phyloP scores from a whole-genome alignment of 1,140 invertebrate species.

The Pseudomyrmex gracilis region DNA sequence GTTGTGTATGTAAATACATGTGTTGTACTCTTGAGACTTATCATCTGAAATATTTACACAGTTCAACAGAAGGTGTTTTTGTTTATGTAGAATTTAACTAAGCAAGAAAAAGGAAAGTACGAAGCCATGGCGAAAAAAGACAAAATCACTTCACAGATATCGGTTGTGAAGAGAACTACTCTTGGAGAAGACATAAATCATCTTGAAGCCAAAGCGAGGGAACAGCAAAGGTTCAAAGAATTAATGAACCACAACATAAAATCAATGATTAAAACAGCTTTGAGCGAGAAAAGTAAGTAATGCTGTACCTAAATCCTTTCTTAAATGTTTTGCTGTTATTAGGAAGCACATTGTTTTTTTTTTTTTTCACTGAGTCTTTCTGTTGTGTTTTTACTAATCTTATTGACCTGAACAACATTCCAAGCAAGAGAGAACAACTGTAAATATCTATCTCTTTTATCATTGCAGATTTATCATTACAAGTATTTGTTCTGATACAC shows the following conservation, averaged over 20 bases:
- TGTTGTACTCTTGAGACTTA: neutral
- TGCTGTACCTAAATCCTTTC: conserved; percentile 13
- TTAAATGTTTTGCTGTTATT: neutral
- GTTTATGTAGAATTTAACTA: conserved; percentile 58
- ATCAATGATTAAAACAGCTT: conserved; percentile 35
- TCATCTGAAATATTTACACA: too few species aligned
- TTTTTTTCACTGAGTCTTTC: neutral
- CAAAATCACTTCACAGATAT: conserved; percentile 36
- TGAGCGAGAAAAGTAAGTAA: conserved; percentile 62
- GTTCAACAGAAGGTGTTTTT: neutral
- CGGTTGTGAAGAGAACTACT: conserved; percentile 63
- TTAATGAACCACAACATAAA: conserved; percentile 74
- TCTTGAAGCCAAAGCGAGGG: conserved; percentile 35
- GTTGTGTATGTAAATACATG: neutral
- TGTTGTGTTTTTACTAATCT: too few species aligned
- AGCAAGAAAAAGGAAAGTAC: conserved; percentile 66
- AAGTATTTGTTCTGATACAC: conserved; percentile 83
- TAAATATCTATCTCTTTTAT: conserved; percentile 31
- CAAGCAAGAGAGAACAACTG: conserved; percentile 10
- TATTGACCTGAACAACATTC: neutral
- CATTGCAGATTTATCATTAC: conserved; percentile 68
- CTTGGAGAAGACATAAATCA: conserved; percentile 69
- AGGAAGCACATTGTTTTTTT: neutral
- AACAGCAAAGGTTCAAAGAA: conserved; percentile 57
- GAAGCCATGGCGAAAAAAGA: conserved; percentile 61